Percentiles rank a stretch among this genome's conserved stretches.
Conservation (phyloP, 1,140 invertebrate genomes). For the Psilanteris sp. region DNA sequence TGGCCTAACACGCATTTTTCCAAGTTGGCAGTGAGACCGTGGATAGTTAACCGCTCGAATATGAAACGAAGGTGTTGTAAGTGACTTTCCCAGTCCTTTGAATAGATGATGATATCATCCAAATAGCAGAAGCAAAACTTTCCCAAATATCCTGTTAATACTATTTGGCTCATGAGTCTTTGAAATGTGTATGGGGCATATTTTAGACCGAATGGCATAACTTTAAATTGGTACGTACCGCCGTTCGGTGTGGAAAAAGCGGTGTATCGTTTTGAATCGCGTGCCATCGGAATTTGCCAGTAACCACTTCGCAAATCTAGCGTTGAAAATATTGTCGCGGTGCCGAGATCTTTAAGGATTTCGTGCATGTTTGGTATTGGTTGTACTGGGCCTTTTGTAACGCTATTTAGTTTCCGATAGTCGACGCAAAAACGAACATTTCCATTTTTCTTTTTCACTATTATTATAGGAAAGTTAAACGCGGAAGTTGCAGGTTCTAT, state of each 20-base stretch:
- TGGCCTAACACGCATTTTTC: background rate
- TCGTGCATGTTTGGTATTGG: background rate
- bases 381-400: background rate
- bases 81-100: background rate
- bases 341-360: background rate
- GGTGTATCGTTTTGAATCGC: conserved; percentile 1
- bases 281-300: conserved; percentile 1
- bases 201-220: background rate
- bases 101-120: conserved; percentile 5
- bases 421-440: no score
- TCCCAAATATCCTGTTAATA: background rate
- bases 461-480: no score
- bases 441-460: no score
- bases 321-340: background rate
- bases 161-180: conserved; percentile 1
- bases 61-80: background rate
- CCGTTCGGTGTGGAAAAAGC: background rate
- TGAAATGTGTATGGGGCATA: background rate
- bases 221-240: background rate
- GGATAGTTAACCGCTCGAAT: background rate
- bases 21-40: background rate
- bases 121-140: background rate
- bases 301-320: background rate
- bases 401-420: no score
- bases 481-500: no score